Base-by-base conservation (phyloP, 2,113 vertebrate species). In the Macquaria australasica region DNA sequence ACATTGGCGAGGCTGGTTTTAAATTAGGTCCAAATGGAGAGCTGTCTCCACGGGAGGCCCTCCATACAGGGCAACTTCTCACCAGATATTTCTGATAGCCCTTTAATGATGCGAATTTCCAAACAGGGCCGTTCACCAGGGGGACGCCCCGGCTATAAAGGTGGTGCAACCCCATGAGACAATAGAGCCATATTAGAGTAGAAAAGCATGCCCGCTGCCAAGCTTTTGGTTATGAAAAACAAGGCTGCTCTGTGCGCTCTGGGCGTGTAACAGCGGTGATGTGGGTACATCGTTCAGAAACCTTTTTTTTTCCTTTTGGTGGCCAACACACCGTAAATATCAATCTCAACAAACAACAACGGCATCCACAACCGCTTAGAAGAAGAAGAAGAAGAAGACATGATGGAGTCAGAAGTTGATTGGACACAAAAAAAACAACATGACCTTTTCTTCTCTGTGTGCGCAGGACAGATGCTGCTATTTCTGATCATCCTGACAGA, bases 21-120 rank as follows among this genome's bases (percentile, higher is more conserved):
- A 90, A 91, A 90, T 82, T 84, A 90, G 81, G 77, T 88, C 92
- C 93, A 92, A 92, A 90, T 86, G 75, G 79, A 79, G 84, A 82
- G 81, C 62, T 21, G 78, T 87, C 88, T 90, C 89, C 78, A 58
- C 79, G 84, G 91, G 88, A 91, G 90, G 85, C 89, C 83, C 73
- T 82, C 82, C 71, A 79, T 60, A 34, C 80, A 48, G 81, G 85
- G 69, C 85, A 79, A 7, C 70, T 66, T 75, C 87, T 87, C 77
- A 73, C 58, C 82, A 90, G 69, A 87, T 88, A 89, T 82, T 73
- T 82, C 86, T 88, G 90, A 91, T 87, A 64, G 77, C 55, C 58
- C 77, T 89, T 87, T 91, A 89, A 88, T 90, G 86, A 86, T 80
- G 86, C 79, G 74, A 43, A 83, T 88, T 82, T 87, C 84, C 88